phyloP scores from a whole-genome alignment of 2,113 vertebrate genomes.

The Lipophrys pholis region DNA sequence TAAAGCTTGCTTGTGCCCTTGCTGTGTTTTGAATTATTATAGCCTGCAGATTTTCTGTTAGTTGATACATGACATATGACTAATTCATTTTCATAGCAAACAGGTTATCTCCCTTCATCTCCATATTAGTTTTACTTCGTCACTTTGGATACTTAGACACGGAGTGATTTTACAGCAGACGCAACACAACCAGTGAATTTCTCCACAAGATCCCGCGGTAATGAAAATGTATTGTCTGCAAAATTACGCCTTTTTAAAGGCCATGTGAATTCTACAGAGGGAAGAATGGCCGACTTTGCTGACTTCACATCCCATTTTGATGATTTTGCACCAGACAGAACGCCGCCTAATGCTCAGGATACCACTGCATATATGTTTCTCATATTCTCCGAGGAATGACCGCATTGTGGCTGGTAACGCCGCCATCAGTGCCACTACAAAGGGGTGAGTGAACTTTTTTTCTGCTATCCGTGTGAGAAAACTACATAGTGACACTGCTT shows the following conservation, averaged over 20 bases:
- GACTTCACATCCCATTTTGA: slow-evolving; percentile 42
- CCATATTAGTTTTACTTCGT: not conserved
- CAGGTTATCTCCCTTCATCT: not conserved
- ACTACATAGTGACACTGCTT: slow-evolving; percentile 8
- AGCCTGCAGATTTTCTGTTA: too few relatives aligned
- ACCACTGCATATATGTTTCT: not conserved
- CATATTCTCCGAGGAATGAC: not conserved
- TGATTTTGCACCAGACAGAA: slow-evolving; percentile 22
- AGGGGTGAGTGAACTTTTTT: too few relatives aligned
- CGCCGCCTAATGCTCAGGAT: not conserved
- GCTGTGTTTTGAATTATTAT: too few relatives aligned
- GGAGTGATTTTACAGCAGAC: slow-evolving; percentile 2
- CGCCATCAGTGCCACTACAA: too few relatives aligned
- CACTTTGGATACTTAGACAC: too few relatives aligned
- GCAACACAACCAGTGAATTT: not conserved
- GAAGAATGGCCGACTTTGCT: slow-evolving; percentile 33
- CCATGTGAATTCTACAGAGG: slow-evolving; percentile 20
- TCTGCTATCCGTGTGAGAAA: slow-evolving; percentile 15
- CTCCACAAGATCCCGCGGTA: slow-evolving; percentile 15
- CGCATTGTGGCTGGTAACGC: too few relatives aligned
- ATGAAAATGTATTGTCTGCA: slow-evolving; percentile 44
- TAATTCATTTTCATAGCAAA: too few relatives aligned
- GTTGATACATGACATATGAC: too few relatives aligned
- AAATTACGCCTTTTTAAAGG: slow-evolving; percentile 37
- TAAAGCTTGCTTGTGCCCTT: too few relatives aligned